Evolutionary conservation across 2,888 invertebrate species (phyloP).

Genomic region (Acanthococcus lagerstroemiae): DNA sequence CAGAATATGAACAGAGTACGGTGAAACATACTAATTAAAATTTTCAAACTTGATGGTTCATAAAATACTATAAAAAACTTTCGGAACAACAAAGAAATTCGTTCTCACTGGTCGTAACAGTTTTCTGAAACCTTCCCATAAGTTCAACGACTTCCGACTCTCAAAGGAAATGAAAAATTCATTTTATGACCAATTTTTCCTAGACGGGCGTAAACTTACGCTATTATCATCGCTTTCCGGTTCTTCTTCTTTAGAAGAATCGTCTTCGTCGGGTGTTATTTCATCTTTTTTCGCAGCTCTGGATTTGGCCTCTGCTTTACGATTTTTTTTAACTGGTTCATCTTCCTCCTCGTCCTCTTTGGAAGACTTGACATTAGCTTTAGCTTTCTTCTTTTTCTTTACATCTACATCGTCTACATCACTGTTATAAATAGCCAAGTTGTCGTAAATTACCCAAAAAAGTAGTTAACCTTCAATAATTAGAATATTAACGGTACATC

Average conservation of each 20-base stretch:
- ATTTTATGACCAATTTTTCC: background rate
- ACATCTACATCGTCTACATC: background rate
- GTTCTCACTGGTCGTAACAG: too few relatives aligned
- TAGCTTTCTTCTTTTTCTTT: background rate
- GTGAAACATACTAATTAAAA: too few relatives aligned
- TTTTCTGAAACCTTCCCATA: too few relatives aligned
- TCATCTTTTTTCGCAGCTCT: background rate
- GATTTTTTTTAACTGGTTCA: constrained; percentile 10
- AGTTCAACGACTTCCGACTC: too few relatives aligned
- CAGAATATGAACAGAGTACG: too few relatives aligned
- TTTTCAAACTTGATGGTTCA: too few relatives aligned
- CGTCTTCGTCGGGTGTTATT: background rate
- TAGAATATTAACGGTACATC: too few relatives aligned
- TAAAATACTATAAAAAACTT: too few relatives aligned
- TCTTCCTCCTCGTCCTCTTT: background rate
- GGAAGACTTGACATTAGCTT: background rate
- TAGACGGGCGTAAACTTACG: background rate
- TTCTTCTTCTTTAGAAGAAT: background rate
- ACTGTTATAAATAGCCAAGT: background rate
- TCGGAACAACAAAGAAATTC: too few relatives aligned
- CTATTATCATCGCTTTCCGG: background rate
- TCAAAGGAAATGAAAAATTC: background rate
- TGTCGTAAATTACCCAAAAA: too few relatives aligned
- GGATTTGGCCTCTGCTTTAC: constrained; percentile 1
- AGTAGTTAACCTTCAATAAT: too few relatives aligned